Conservation (phyloP, 92 coral and sea anemone species). For the Hydrozoanthus gracilis region DNA sequence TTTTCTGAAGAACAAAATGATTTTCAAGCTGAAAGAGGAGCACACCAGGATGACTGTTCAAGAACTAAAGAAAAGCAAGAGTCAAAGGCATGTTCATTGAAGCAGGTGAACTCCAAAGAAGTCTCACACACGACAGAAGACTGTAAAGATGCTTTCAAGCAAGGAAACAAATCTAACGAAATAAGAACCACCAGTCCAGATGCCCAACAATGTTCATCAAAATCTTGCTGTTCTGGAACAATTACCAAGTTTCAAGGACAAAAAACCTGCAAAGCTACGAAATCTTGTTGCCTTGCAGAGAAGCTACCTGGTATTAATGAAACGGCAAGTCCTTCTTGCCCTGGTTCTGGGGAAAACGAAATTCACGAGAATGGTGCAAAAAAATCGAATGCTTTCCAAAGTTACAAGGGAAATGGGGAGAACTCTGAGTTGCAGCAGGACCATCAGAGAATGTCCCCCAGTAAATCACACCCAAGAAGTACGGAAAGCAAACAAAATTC, state of each 20-base stretch:
- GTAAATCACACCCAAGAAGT: neutral
- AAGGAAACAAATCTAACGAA: neutral
- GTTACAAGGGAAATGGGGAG: neutral
- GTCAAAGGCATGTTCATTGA: neutral
- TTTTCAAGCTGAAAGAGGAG: neutral
- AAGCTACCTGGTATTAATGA: neutral
- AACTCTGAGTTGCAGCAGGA: neutral
- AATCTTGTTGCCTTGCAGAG: neutral
- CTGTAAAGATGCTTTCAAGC: neutral
- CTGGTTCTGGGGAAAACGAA: neutral
- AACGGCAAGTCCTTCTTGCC: neutral
- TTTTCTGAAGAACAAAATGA: neutral
- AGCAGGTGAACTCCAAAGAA: neutral
- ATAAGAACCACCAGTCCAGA: too few species aligned
- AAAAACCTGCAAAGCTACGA: neutral
- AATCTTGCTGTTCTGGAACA: neutral
- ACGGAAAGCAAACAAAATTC: neutral
- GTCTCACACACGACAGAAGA: neutral
- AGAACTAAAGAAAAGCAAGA: neutral
- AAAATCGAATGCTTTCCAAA: neutral
- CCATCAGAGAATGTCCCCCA: neutral
- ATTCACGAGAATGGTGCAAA: neutral
- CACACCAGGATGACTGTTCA: neutral
- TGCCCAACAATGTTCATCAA: neutral
- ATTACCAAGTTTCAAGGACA: neutral